Evolutionary conservation across 2,113 vertebrate species (phyloP), one percentile per base, ranked within the genome.

Genomic region (Tyrannus savana): DNA sequence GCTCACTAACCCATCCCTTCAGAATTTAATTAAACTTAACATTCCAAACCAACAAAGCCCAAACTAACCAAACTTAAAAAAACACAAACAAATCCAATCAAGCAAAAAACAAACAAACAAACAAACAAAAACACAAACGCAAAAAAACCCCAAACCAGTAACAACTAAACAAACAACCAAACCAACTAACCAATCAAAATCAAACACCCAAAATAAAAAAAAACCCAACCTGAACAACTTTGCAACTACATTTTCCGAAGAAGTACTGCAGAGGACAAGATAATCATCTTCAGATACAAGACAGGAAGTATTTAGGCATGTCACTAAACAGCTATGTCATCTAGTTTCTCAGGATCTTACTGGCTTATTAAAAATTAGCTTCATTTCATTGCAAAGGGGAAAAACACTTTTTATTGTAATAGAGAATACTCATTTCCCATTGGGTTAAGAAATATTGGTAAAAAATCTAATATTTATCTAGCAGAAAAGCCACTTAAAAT

Each of bases 401-500:
- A 77, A 78, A 58, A 0, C 3, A 23, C 16, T 83, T 92, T 85
- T 53, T 35, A 59, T 53, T 60, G n/a, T 28, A 83, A 73, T 10
- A 69, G 7, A 79, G 31, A 78, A 69, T 27, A 78, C 8, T 83
- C 1, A 37, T 76, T 93, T 92, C 56, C 39, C 31, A 63, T 9
- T 52, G 44, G 30, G 7, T 84, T 89, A 84, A 71, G 22, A 64
- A 73, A 35, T 53, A 66, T 2, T 75, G 81, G n/a, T n/a, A 89
- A 62, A 85, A 91, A 72, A 75, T 41, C 37, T 73, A 94, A 27
- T 35, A 71, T 72, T 68, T 84, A 81, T 49, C 1, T 2, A 74
- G 60, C n/a, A 84, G 73, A 82, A 92, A 94, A 89, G 41, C 37
- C 42, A 87, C 41, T 82, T 24, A 84, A 94, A 87, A 53, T n/a